Evolutionary conservation across 2,888 invertebrate genomes (phyloP).

Genomic region (Melinopterus prodromus): DNA sequence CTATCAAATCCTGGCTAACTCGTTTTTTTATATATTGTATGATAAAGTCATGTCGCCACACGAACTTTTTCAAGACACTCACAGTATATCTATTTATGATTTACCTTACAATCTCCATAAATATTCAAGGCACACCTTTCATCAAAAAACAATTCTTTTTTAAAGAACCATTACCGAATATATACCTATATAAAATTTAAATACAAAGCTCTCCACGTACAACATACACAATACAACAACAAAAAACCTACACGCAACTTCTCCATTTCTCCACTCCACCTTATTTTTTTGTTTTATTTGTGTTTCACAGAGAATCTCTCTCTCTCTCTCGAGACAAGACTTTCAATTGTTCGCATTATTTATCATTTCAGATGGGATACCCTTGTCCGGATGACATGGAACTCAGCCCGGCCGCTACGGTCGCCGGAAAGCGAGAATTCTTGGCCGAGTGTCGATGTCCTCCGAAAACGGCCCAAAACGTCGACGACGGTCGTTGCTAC

Average conservation of each 20-base stretch:
- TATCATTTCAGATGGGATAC: constrained; percentile 66
- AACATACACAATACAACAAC: background rate
- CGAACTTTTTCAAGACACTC: no score
- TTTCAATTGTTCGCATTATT: background rate
- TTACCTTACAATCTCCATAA: background rate
- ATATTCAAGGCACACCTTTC: background rate
- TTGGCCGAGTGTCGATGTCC: constrained; percentile 85
- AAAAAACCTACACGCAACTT: background rate
- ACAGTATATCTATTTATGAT: background rate
- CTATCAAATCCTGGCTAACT: no score
- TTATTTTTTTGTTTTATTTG: background rate
- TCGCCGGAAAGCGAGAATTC: constrained; percentile 62
- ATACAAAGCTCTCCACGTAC: background rate
- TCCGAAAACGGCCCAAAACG: constrained; percentile 78
- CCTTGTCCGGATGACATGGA: constrained; percentile 89
- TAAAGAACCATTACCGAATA: background rate
- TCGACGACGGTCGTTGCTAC: constrained; percentile 75
- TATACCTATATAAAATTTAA: background rate
- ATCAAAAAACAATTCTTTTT: background rate
- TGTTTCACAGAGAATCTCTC: background rate
- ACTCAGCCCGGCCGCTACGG: constrained; percentile 69
- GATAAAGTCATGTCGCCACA: no score
- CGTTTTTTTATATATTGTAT: no score
- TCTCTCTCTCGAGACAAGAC: background rate
- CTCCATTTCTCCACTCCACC: no score